Evolutionary conservation across 2,113 vertebrate genomes (phyloP).

Genomic region (Sander lucioperca): DNA sequence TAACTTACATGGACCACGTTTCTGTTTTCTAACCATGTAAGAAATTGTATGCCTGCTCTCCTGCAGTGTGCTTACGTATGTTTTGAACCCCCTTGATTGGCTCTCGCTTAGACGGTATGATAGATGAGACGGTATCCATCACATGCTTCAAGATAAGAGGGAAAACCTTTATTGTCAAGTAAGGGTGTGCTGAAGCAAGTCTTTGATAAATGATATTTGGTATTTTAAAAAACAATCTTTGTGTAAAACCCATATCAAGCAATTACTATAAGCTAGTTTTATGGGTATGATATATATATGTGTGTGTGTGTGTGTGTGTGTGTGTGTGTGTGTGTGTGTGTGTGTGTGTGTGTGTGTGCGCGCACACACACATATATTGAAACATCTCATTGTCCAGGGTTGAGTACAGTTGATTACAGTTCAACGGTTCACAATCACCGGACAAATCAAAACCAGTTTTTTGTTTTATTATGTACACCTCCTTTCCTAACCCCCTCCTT

Average conservation of each 20-base stretch:
- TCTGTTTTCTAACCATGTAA: slow-evolving; percentile 70
- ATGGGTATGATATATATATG: slow-evolving; percentile 24
- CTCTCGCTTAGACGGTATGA: slow-evolving; percentile 27
- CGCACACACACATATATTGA: slow-evolving; percentile 21
- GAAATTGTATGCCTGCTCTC: slow-evolving; percentile 52
- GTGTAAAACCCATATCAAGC: slow-evolving; percentile 28
- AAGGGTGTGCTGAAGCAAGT: slow-evolving; percentile 10
- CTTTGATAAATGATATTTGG: slow-evolving; percentile 58
- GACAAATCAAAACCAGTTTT: slow-evolving; percentile 62
- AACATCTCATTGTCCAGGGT: slow-evolving; percentile 55
- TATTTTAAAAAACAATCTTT: slow-evolving; percentile 48
- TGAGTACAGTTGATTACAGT: slow-evolving; percentile 53
- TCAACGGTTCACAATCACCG: slow-evolving; percentile 50
- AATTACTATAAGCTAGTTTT: slow-evolving; percentile 45
- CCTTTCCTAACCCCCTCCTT: slow-evolving; percentile 16
- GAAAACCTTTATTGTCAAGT: slow-evolving; percentile 10
- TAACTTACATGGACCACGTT: slow-evolving; percentile 64
- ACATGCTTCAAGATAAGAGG: slow-evolving; percentile 38
- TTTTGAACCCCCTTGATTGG: slow-evolving; percentile 44
- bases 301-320: slow-evolving; percentile 1
- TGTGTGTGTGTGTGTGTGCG: too few relatives aligned
- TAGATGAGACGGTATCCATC: slow-evolving; percentile 57
- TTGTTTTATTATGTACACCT: slow-evolving; percentile 52
- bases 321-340: slow-evolving; percentile 17
- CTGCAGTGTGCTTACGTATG: slow-evolving; percentile 30